Conservation (phyloP, 1,140 invertebrate species). For the Diachasmimorpha longicaudata region DNA sequence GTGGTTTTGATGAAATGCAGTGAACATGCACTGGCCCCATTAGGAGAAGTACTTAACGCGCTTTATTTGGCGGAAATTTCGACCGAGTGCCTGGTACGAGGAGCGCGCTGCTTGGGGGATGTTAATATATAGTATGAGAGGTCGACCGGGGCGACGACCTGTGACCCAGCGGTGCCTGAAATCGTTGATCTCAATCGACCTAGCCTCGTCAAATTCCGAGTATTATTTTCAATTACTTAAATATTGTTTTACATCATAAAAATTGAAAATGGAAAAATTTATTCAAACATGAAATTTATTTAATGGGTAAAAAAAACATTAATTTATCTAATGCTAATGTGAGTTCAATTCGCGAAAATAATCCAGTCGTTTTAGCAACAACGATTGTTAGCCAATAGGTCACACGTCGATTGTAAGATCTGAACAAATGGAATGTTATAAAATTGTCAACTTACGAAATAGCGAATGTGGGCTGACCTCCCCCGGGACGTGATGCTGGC, state of each 20-base stretch:
- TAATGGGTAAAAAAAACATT: too few relatives aligned
- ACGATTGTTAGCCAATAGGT: not conserved
- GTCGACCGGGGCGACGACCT: conserved; percentile 48
- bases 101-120: not conserved
- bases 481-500: not conserved
- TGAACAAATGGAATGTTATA: not conserved
- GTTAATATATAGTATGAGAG: conserved; percentile 2
- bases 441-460: not conserved
- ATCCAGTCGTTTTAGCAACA: too few relatives aligned
- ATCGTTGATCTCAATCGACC: conserved; percentile 39
- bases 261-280: too few relatives aligned
- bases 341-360: too few relatives aligned
- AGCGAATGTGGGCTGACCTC: not conserved
- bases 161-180: conserved; percentile 46
- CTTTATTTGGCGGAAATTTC: conserved; percentile 3
- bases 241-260: too few relatives aligned
- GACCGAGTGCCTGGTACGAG: not conserved
- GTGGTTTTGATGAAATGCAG: not conserved
- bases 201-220: conserved; percentile 37
- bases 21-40: not conserved
- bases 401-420: not conserved
- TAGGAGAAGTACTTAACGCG: not conserved
- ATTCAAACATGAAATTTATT: too few relatives aligned
- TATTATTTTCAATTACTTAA: not conserved
- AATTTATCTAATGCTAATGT: too few relatives aligned